Percentiles rank a stretch among this genome's conserved stretches.
Conservation (phyloP, 2,888 invertebrate species). For the Adineta ricciae region DNA sequence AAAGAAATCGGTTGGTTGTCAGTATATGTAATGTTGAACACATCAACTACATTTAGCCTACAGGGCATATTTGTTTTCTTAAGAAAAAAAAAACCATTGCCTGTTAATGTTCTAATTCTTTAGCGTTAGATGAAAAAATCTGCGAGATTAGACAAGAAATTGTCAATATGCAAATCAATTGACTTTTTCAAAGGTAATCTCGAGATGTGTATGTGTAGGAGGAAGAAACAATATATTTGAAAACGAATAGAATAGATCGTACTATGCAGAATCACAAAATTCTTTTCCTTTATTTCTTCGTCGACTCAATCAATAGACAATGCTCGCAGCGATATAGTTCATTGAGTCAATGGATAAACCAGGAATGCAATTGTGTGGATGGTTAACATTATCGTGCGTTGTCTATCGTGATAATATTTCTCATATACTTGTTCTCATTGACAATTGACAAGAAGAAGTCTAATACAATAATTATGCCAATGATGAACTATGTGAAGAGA, state of each 20-base stretch:
- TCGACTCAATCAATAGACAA: neutral
- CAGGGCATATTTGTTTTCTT: neutral
- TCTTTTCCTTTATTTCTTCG: neutral
- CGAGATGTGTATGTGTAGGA: neutral
- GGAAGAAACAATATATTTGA: neutral
- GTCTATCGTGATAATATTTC: neutral
- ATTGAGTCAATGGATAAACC: neutral
- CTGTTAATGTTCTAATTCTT: neutral
- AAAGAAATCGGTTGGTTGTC: neutral
- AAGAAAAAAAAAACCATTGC: neutral
- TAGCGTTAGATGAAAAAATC: neutral
- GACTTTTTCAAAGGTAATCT: neutral
- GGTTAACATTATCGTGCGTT: neutral
- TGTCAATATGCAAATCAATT: neutral
- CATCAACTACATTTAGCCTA: neutral
- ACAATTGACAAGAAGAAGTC: neutral
- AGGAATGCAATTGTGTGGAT: neutral
- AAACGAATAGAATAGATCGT: neutral
- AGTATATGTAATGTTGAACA: neutral
- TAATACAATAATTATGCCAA: neutral
- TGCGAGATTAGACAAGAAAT: neutral
- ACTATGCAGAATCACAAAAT: neutral
- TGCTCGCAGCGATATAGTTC: neutral
- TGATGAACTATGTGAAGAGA: neutral
- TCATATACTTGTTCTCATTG: neutral